Percentiles rank a stretch among this genome's conserved stretches.
These are phyloP conservation scores for Anomalospiza imberbis DNA, from an alignment of 2,797 vertebrate genomes.

Conservation along the genomic window DNA sequence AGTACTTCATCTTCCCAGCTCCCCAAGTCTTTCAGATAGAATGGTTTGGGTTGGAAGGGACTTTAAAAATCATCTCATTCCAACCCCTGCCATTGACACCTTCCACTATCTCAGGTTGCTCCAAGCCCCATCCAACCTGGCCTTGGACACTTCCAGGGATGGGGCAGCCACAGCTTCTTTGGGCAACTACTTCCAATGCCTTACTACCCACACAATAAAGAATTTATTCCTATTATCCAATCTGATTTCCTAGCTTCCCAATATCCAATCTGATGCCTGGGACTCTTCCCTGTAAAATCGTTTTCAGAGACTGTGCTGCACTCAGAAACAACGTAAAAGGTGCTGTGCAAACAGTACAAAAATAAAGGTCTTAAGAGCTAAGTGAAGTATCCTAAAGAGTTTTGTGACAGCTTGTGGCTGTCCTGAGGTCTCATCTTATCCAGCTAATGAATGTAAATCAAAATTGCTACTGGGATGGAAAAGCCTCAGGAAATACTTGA, in stretches of 20 bases:
- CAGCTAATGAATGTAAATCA: not conserved
- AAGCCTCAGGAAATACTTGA: not conserved
- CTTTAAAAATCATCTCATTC: not conserved
- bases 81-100: rapidly evolving
- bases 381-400: not conserved
- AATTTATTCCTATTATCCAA: not conserved
- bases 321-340: not conserved
- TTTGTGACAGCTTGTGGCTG: not conserved
- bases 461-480: not conserved
- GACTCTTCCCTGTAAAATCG: not conserved
- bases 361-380: not conserved
- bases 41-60: not conserved
- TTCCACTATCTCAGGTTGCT: not conserved
- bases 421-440: not conserved
- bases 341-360: not conserved
- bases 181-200: rapidly evolving
- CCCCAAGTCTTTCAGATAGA: not conserved
- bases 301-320: not conserved
- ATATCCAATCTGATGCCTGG: not conserved
- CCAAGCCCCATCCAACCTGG: not conserved
- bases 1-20: not conserved
- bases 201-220: not conserved
- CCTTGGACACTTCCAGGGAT: not conserved
- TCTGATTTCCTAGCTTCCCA: not conserved
- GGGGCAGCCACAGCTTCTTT: not conserved